Conservation (phyloP, 2,797 vertebrate species). For the Betta splendens region DNA sequence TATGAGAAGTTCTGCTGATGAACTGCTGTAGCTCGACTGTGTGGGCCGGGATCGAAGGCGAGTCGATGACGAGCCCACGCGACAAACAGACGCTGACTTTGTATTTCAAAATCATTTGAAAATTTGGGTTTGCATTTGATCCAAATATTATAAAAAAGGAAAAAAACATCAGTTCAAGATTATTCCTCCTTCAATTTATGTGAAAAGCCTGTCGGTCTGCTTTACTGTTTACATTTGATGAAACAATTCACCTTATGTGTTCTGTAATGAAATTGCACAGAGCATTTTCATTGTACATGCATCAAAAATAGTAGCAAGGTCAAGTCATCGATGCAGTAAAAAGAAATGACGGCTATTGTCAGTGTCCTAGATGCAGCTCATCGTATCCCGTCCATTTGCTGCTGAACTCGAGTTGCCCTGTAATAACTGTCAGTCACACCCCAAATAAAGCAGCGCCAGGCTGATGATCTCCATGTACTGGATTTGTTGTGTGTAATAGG, state of each 20-base stretch:
- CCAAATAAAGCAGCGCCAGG: constrained; percentile 50
- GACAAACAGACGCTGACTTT: constrained; percentile 32
- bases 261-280: constrained; percentile 41
- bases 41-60: constrained; percentile 43
- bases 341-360: constrained; percentile 41
- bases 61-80: constrained; percentile 33
- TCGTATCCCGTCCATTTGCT: constrained; percentile 49
- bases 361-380: constrained; percentile 33
- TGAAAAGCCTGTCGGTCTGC: constrained; percentile 5
- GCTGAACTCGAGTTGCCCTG: constrained; percentile 53
- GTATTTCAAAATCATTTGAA: background rate
- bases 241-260: constrained; percentile 35
- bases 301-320: constrained; percentile 54
- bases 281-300: constrained; percentile 25
- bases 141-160: no score
- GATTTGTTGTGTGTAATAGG: constrained; percentile 18
- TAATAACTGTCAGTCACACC: constrained; percentile 54
- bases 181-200: constrained; percentile 6
- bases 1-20: constrained; percentile 60
- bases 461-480: constrained; percentile 35
- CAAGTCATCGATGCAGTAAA: constrained; percentile 53
- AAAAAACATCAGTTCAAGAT: constrained; percentile 12
- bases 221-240: constrained; percentile 41
- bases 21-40: constrained; percentile 51
- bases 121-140: constrained; percentile 8